phyloP scores from a whole-genome alignment of 2,113 vertebrate species.

The Okapia johnstoni region DNA sequence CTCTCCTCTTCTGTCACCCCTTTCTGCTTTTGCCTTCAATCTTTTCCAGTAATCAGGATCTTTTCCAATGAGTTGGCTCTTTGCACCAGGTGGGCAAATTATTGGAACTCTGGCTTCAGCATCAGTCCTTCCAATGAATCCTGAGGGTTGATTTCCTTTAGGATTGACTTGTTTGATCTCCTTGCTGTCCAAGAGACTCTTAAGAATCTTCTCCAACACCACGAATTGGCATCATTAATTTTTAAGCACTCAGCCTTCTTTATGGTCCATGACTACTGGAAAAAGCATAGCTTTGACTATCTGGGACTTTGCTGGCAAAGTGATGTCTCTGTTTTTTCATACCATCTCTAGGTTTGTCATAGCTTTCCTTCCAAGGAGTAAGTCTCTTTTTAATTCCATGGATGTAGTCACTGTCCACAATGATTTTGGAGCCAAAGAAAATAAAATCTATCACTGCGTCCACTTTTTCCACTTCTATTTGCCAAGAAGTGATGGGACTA shows the following conservation, averaged over 20 bases:
- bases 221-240: background rate
- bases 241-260: background rate
- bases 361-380: background rate
- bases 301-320: background rate
- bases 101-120: background rate
- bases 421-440: background rate
- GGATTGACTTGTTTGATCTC: background rate
- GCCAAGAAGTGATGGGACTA: rapidly evolving
- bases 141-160: background rate
- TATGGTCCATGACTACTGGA: background rate
- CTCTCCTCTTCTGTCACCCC: background rate
- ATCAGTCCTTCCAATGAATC: background rate
- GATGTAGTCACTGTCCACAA: background rate
- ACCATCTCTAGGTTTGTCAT: background rate
- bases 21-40: background rate
- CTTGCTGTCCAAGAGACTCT: background rate
- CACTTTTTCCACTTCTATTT: background rate
- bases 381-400: background rate
- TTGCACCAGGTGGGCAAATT: background rate
- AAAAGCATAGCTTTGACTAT: background rate
- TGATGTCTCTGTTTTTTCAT: background rate
- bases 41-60: background rate
- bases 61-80: background rate
- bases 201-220: background rate
- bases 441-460: background rate